These are phyloP conservation scores for Eulemur mongoz DNA, from an alignment of 2,797 vertebrate species.

Conservation along the genomic window DNA sequence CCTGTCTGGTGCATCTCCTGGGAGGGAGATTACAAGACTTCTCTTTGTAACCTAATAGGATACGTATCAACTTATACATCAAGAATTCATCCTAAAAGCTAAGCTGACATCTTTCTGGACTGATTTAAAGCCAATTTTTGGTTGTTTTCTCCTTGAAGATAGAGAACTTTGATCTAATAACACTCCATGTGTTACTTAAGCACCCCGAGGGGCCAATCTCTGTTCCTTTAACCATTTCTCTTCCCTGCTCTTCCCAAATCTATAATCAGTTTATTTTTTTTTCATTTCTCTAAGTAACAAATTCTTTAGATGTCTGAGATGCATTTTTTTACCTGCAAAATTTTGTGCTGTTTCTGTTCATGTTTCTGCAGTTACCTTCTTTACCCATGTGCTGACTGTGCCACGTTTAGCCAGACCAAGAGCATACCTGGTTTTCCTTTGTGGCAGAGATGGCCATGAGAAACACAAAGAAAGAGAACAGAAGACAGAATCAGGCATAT, in stretches of 20 bases:
- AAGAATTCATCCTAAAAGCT: constrained; percentile 71
- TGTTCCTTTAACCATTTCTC: constrained; percentile 52
- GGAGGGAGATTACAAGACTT: constrained; percentile 64
- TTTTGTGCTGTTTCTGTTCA: background rate
- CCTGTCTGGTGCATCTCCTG: constrained; percentile 46
- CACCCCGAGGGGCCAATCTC: constrained; percentile 12
- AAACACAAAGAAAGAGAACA: background rate
- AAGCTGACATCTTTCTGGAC: constrained; percentile 77
- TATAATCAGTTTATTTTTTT: background rate
- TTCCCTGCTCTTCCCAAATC: background rate
- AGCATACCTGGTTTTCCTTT: background rate
- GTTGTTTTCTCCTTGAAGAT: constrained; percentile 73
- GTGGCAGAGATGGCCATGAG: background rate
- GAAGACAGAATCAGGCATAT: background rate
- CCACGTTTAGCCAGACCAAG: background rate
- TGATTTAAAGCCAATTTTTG: constrained; percentile 60
- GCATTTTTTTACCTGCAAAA: background rate
- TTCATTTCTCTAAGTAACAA: background rate
- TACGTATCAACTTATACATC: constrained; percentile 68
- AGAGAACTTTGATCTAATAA: constrained; percentile 73
- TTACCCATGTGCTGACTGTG: background rate
- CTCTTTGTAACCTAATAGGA: constrained; percentile 72
- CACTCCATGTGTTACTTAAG: constrained; percentile 60
- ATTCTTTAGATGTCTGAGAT: background rate
- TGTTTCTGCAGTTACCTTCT: background rate